A percentile compares a stretch with the other conserved stretches of the same genome.
Evolutionary conservation across 2,113 vertebrate species (phyloP).

Genomic region (Pseudolaguvia tuberculata): DNA sequence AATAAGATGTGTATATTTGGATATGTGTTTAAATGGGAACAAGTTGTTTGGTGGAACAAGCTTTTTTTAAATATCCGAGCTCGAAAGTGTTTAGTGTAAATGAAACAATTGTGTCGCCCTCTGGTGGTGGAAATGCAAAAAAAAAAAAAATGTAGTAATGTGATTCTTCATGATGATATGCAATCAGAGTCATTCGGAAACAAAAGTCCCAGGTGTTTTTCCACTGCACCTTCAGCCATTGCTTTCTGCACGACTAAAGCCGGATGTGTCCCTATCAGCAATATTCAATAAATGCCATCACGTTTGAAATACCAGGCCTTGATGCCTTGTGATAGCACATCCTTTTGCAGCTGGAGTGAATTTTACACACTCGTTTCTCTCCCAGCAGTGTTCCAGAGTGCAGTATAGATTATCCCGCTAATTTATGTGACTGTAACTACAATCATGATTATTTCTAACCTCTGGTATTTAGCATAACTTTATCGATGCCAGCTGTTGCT

Average conservation of each 20-base stretch:
- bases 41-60: background rate
- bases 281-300: conserved; percentile 4
- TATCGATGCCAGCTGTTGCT: background rate
- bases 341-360: conserved; percentile 18
- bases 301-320: background rate
- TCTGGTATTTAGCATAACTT: background rate
- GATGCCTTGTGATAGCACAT: background rate
- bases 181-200: conserved; percentile 5
- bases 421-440: conserved; percentile 13
- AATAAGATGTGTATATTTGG: conserved; percentile 24
- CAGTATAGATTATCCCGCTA: background rate
- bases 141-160: background rate
- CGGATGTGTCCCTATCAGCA: conserved; percentile 5
- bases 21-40: conserved; percentile 3
- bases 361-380: background rate
- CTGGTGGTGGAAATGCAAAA: conserved; percentile 29
- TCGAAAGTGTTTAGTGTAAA: conserved; percentile 10
- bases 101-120: conserved; percentile 18
- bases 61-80: background rate
- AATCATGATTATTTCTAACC: conserved; percentile 1
- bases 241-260: conserved; percentile 12
- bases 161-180: conserved; percentile 22
- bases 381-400: conserved; percentile 6
- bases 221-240: background rate
- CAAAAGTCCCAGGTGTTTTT: background rate